phyloP scores from a whole-genome alignment of 2,888 invertebrate genomes.

The Dryococelus australis region DNA sequence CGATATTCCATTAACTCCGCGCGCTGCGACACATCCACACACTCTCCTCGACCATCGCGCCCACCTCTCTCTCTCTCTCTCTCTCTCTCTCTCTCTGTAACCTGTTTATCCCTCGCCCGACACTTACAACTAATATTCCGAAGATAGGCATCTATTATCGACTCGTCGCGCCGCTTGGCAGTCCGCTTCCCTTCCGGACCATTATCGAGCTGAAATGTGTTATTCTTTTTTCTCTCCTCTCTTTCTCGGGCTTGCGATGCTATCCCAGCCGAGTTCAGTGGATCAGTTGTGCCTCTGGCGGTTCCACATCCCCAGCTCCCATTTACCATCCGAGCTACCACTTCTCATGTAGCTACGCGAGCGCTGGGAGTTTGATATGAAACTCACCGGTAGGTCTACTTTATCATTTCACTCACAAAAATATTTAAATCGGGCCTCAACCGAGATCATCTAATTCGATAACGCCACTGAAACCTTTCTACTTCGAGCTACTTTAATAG shows the following conservation, averaged over 20 bases:
- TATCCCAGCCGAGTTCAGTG: neutral
- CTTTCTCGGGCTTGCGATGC: neutral
- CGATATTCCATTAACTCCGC: conserved; percentile 16
- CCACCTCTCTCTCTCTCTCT: neutral
- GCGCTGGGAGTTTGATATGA: no score
- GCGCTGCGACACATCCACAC: neutral
- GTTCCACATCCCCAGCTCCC: no score
- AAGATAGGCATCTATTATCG: conserved; percentile 10
- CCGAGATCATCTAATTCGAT: no score
- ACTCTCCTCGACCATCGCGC: neutral
- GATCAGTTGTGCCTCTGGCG: neutral
- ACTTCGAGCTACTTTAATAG: no score
- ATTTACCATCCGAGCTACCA: no score
- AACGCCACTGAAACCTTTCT: no score
- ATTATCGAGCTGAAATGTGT: neutral
- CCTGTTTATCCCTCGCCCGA: neutral
- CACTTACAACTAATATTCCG: conserved; percentile 11
- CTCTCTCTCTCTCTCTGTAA: neutral
- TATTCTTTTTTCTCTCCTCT: neutral
- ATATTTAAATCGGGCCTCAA: no score
- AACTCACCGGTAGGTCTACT: no score
- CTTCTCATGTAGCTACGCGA: no score
- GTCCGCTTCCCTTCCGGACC: neutral
- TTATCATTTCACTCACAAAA: no score
- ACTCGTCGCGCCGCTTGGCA: neutral